phyloP scores from a whole-genome alignment of 2,797 vertebrate genomes.

The Taenioides sp. region DNA sequence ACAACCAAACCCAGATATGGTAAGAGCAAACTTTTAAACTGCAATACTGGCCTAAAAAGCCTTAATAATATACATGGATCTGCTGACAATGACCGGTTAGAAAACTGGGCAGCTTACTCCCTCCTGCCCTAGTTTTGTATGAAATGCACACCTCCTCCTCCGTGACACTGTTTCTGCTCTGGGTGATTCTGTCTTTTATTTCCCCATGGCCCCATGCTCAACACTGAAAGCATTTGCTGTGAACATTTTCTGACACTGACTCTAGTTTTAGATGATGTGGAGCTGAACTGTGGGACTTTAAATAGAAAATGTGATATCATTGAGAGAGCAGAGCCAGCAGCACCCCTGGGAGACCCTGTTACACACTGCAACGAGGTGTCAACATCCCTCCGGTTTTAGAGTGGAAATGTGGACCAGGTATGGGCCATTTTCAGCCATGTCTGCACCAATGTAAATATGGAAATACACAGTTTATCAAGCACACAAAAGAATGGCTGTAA shows the following conservation, averaged over 20 bases:
- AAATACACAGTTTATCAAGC: not conserved
- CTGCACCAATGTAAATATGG: not conserved
- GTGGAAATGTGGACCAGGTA: no score
- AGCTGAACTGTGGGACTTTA: slow-evolving; percentile 10
- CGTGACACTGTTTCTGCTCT: not conserved
- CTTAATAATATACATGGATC: no score
- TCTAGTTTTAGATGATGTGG: slow-evolving; percentile 14
- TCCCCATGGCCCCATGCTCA: not conserved
- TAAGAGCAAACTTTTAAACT: no score
- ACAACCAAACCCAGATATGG: no score
- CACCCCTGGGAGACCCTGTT: slow-evolving; percentile 4
- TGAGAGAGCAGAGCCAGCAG: slow-evolving; percentile 4
- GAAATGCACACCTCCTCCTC: not conserved
- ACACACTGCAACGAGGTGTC: not conserved
- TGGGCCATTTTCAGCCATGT: no score
- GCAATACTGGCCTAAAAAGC: no score
- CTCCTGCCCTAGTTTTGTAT: not conserved
- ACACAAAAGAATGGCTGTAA: no score
- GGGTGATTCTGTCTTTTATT: not conserved
- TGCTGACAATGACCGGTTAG: no score
- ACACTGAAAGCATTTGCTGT: not conserved
- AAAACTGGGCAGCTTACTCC: no score
- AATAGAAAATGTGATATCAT: not conserved
- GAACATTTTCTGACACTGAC: slow-evolving; percentile 3
- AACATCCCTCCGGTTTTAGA: not conserved